Evolutionary conservation across 2,888 invertebrate genomes (phyloP).

Genomic region (Liodrosophila aerea): DNA sequence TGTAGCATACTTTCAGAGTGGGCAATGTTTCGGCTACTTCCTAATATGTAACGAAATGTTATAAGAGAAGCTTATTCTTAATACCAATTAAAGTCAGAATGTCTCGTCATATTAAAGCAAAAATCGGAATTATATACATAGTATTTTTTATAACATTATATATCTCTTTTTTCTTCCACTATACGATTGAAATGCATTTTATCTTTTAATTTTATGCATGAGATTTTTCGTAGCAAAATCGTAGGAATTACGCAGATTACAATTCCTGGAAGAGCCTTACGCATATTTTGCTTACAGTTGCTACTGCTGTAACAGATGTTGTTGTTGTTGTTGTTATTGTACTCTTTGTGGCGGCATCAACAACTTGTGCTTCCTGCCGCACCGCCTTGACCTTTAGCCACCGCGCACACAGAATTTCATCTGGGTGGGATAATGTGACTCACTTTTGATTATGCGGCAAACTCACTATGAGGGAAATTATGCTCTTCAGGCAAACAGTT

Average conservation of each 20-base stretch:
- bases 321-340: conserved; percentile 7
- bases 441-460: conserved; percentile 52
- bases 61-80: too few species aligned
- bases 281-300: conserved; percentile 6
- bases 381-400: conserved; percentile 50
- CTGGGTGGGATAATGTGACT: conserved; percentile 38
- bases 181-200: too few species aligned
- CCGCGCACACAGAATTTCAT: too few species aligned
- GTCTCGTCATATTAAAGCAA: too few species aligned
- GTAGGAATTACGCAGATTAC: conserved; percentile 2
- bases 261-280: conserved; percentile 15
- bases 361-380: conserved; percentile 27
- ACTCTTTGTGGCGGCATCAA: conserved; percentile 26
- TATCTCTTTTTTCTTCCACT: too few species aligned
- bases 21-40: too few species aligned
- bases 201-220: conserved; percentile 9
- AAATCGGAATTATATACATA: not conserved
- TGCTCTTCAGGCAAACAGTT: conserved; percentile 43
- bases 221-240: not conserved
- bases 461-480: conserved; percentile 36
- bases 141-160: not conserved
- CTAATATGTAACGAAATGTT: too few species aligned
- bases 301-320: conserved; percentile 2
- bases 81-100: too few species aligned
- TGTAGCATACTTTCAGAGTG: too few species aligned